Base-by-base conservation (phyloP, 2,888 invertebrate genomes). In the Cosmopolites sordidus region DNA sequence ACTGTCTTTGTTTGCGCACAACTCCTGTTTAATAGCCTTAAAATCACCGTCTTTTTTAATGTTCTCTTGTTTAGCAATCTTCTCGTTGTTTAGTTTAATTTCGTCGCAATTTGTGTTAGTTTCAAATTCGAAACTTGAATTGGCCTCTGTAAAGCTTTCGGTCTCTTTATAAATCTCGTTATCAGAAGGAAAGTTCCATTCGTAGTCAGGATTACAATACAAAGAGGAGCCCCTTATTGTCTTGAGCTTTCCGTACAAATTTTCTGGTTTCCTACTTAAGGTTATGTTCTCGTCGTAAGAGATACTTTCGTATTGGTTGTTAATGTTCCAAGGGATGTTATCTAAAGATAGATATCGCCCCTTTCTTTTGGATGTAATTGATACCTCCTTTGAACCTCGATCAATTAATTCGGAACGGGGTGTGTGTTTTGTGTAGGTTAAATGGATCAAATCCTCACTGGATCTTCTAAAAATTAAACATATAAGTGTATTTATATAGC, bases 281-380 rank as follows among this genome's bases (percentile, higher is more conserved):
- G 71, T 65, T 12, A 74, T 73, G 48, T 74, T 74, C 46, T 74
- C 74, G 58, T 73, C 73, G 60, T 74, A 74, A 2, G 73, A 60
- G 17, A 73, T 72, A 48, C 67, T 69, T 30, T 66, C 67, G 41
- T 59, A 56, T 18, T 60, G 58, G 45, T 64, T 63, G 11, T 12
- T 33, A 33, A 56, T 57, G 6, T 58, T 59, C 60, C 62, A 63
- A 47, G 56, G 45, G 18, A 51, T 16, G 18, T 52, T 56, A 37
- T 53, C 52, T 42, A 56, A 42, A 2, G 56, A 56, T 27, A 47
- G 11, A 29, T 56, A 56, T 22, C 17, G 39, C 18, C 16, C 18
- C 30, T 56, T 48, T 5, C 47, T 43, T 43, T 42, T 33, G 3
- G 12, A 11, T 4, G 33, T 12, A 6, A 12, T 12, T n/a, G 33